Evolutionary conservation across 2,888 invertebrate genomes (phyloP).

Genomic region (Anorthoa munda): DNA sequence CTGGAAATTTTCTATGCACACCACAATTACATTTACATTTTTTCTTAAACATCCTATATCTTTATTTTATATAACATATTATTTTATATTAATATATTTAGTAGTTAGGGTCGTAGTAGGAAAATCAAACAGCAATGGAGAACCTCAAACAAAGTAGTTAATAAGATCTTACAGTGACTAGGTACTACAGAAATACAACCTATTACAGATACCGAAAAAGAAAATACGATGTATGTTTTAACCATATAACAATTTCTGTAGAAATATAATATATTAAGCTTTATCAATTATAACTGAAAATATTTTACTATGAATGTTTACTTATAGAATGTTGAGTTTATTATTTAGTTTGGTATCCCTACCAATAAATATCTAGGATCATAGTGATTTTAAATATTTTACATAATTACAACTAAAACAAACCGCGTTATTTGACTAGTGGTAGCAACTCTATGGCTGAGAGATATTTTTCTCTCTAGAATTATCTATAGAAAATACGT

Average conservation of each 20-base stretch:
- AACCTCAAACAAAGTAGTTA: background rate
- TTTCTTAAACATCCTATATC: background rate
- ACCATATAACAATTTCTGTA: too few species aligned
- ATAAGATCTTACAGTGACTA: background rate
- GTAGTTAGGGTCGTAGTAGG: background rate
- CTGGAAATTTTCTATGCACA: background rate
- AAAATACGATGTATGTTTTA: too few species aligned
- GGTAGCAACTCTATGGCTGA: background rate
- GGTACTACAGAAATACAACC: background rate
- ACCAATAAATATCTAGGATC: constrained; percentile 15
- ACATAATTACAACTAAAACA: constrained; percentile 23
- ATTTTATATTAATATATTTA: too few species aligned
- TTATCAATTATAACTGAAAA: background rate
- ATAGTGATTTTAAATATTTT: constrained; percentile 13
- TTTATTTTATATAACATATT: too few species aligned
- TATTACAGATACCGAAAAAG: background rate
- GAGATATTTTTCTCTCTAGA: background rate
- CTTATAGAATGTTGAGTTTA: too few species aligned
- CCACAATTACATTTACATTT: background rate
- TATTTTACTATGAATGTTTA: background rate
- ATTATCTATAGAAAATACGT: too few species aligned
- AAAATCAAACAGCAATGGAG: constrained; percentile 9
- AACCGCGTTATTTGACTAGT: constrained; percentile 26
- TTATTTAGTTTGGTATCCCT: background rate
- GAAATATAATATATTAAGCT: background rate